Percentiles rank a stretch among this genome's conserved stretches.
Conservation (phyloP, 2,888 invertebrate species). For the Marronus borbonicus region DNA sequence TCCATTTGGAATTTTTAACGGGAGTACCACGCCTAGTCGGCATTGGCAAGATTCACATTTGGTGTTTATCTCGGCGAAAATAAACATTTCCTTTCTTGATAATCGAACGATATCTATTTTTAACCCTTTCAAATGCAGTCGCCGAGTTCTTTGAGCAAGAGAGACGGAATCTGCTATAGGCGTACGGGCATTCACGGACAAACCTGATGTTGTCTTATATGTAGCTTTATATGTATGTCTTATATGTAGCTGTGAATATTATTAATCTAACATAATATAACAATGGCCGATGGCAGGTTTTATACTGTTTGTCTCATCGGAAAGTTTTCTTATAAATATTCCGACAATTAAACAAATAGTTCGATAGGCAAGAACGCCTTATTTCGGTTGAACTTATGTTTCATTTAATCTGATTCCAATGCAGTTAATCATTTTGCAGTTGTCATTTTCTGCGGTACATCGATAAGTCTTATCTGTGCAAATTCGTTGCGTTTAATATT, state of each 20-base stretch:
- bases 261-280: not conserved
- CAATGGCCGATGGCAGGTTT: not conserved
- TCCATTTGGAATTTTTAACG: conserved; percentile 22
- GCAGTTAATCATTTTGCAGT: no score
- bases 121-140: conserved; percentile 39
- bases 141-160: conserved; percentile 24
- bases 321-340: not conserved
- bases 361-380: not conserved
- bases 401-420: no score
- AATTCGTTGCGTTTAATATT: no score
- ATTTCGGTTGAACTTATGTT: no score
- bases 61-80: conserved; percentile 34
- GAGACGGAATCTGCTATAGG: not conserved
- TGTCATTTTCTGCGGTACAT: no score
- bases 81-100: conserved; percentile 48
- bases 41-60: conserved; percentile 43
- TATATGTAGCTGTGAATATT: not conserved
- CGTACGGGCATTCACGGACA: not conserved
- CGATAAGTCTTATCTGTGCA: no score
- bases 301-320: not conserved
- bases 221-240: no score
- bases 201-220: not conserved
- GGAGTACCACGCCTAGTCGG: conserved; percentile 17
- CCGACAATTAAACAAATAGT: not conserved
- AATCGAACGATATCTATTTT: conserved; percentile 51